Conservation (phyloP, 2,797 vertebrate genomes). For the Buceros bicornis region DNA sequence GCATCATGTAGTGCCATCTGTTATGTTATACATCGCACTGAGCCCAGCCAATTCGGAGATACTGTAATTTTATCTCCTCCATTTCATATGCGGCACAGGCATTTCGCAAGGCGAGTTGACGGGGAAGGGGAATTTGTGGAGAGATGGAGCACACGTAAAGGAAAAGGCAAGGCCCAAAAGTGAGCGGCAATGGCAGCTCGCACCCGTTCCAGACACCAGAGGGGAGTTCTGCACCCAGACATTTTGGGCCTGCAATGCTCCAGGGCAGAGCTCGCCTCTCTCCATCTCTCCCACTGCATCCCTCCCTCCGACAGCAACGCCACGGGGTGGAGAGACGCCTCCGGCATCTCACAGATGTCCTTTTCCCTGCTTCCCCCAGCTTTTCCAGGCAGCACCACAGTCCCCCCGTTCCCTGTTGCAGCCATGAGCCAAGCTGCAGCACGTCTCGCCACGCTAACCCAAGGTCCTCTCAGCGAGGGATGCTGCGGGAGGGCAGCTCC, state of each 20-base stretch:
- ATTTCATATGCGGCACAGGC: conserved; percentile 80
- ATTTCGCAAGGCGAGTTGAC: conserved; percentile 69
- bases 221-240: background rate
- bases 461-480: accelerated
- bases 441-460: accelerated
- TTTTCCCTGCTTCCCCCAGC: background rate
- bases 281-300: background rate
- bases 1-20: conserved; percentile 82
- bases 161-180: background rate
- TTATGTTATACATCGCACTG: conserved; percentile 80
- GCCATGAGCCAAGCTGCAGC: background rate
- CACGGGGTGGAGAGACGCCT: background rate
- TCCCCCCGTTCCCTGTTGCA: background rate
- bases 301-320: background rate
- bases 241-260: background rate
- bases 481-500: background rate
- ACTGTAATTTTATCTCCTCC: conserved; percentile 81
- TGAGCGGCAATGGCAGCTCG: background rate
- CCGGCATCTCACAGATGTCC: conserved; percentile 12
- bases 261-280: background rate
- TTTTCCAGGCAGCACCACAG: background rate
- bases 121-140: conserved; percentile 59
- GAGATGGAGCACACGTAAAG: background rate
- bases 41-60: conserved; percentile 80
- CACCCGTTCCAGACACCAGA: background rate